Evolutionary conservation across 2,888 invertebrate species (phyloP).

Genomic region (Drosophila heteroneura): DNA sequence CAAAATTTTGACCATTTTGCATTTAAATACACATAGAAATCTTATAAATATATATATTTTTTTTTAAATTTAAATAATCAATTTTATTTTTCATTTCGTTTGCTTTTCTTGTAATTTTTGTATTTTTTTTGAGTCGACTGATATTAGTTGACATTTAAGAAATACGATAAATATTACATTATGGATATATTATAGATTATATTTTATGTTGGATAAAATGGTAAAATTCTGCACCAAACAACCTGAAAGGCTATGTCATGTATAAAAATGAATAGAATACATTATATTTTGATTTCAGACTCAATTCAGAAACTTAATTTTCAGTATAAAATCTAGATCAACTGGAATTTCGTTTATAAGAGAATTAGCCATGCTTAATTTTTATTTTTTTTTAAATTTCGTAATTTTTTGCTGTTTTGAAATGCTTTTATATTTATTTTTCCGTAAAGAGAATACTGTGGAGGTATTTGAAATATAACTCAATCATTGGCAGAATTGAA

Average conservation of each 20-base stretch:
- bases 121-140: no score
- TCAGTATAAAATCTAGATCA: background rate
- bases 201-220: background rate
- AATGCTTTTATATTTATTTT: background rate
- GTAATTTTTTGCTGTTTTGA: background rate
- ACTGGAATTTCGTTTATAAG: background rate
- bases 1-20: no score
- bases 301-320: background rate
- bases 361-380: background rate
- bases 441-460: background rate
- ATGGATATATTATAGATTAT: background rate
- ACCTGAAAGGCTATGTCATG: no score
- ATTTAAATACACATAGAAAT: background rate
- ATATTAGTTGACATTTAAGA: background rate
- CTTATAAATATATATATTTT: background rate
- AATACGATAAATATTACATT: no score
- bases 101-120: accelerated
- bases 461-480: constrained; percentile 29
- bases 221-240: no score
- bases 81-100: background rate
- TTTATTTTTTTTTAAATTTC: no score
- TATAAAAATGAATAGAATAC: no score
- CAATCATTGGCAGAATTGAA: constrained; percentile 52
- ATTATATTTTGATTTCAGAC: background rate
- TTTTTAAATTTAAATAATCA: background rate